A percentile compares a stretch with the other conserved stretches of the same genome.
Conservation (phyloP, 2,113 vertebrate species). For the Forbesichthys papilliferus region DNA sequence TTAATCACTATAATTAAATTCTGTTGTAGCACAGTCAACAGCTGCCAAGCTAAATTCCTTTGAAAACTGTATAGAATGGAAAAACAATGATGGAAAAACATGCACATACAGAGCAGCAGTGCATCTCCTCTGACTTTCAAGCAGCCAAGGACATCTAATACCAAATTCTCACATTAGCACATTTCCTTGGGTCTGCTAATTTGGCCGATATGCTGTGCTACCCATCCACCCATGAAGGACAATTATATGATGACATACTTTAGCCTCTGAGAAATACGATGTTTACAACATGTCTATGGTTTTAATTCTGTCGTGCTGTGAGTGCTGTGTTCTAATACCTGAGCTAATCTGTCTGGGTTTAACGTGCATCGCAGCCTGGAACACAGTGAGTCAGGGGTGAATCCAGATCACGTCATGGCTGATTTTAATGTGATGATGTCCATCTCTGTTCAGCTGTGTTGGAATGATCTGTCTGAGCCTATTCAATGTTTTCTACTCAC, state of each 20-base stretch:
- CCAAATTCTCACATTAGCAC: neutral
- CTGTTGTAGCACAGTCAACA: too few relatives aligned
- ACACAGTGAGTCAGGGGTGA: constrained; percentile 18
- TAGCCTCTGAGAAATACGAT: neutral
- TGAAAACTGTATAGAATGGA: too few relatives aligned
- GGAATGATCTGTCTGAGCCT: constrained; percentile 37
- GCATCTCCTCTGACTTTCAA: neutral
- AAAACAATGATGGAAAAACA: neutral
- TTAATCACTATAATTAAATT: too few relatives aligned
- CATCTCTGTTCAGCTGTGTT: constrained; percentile 7
- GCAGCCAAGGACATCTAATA: neutral
- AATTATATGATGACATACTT: neutral
- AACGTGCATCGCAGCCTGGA: constrained; percentile 38
- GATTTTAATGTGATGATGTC: neutral
- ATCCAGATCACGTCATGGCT: constrained; percentile 5
- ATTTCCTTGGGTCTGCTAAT: neutral
- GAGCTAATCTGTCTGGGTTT: constrained; percentile 57
- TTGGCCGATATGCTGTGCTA: neutral
- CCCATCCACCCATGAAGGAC: neutral
- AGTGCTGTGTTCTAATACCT: neutral
- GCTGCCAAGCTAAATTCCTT: too few relatives aligned
- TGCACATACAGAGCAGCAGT: neutral
- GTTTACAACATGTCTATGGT: neutral
- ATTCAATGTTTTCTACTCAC: neutral
- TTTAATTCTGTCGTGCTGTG: neutral